Evolutionary conservation across 2,113 vertebrate species (phyloP), one percentile per base, ranked within the genome.

Genomic region (Petroica traversi): DNA sequence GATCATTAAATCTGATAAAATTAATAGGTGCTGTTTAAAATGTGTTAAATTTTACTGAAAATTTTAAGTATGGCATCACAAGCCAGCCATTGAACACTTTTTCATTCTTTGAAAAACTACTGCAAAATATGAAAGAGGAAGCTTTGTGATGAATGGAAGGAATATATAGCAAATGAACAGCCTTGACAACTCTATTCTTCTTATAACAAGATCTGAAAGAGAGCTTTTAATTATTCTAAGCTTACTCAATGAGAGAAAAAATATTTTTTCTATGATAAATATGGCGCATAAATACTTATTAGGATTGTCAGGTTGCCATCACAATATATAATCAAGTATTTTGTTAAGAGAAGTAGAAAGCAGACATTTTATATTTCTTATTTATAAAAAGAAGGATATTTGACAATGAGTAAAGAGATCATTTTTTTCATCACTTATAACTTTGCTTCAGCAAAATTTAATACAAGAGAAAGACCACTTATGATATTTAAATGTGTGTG

Each of bases 381-480:
- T 34, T 74, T 93, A 40, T 8, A 91, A 89, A 82, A 28, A 93
- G n/a, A 76, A 84, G 8, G 17, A n/a, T 43, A 64, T 64, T 71
- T 74, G 63, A 89, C 73, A 93, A 48, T 33, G 5, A 86, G 16
- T 19, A 72, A 94, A 74, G 10, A 92, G 19, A 83, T 19, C 52
- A 75, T 79, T 81, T 69, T 90, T 8, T 80, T 93, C 49, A 71
- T 95, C 74, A 84, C 38, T 90, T 95, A 40, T 73, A 25, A 66
- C 38, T 94, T 83, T 49, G 63, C 59, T 19, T 78, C 54, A 87
- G 94, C 71, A 95, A 92, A 80, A 73, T 89, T 78, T 94, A 92
- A 69, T 95, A 38, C 40, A 84, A 67, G 69, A 94, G 38, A 43
- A 92, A 92, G 52, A 95, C n/a, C 72, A 86, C 24, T 96, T 95